Conservation (phyloP, 2,797 vertebrate species). For the Gila robusta region DNA sequence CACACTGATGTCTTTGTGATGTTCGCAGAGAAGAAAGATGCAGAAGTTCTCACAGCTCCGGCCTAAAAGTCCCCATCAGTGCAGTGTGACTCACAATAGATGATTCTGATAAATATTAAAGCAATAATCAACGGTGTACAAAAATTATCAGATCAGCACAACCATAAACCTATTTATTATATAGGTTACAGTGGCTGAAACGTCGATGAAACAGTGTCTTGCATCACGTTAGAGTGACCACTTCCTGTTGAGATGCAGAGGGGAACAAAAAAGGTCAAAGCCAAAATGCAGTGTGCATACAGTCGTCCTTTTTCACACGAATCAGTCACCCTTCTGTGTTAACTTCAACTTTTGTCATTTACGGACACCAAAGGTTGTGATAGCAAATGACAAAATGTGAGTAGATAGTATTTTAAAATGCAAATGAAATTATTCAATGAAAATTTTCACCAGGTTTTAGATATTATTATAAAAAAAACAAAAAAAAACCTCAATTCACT, state of each 20-base stretch:
- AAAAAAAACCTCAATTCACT: not conserved
- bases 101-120: not conserved
- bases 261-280: not conserved
- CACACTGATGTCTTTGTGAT: not conserved
- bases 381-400: not conserved
- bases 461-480: not conserved
- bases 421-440: not conserved
- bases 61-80: not conserved
- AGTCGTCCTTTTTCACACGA: not conserved
- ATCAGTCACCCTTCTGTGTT: not conserved
- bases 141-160: no score
- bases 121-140: not conserved
- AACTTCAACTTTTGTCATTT: not conserved
- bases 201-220: not conserved
- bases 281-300: not conserved
- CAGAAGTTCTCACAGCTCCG: not conserved
- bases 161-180: not conserved
- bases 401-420: not conserved
- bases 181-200: not conserved
- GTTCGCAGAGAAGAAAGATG: not conserved
- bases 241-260: slow-evolving; percentile 5
- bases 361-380: not conserved
- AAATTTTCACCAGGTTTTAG: not conserved
- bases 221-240: slow-evolving; percentile 12
- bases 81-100: no score